A percentile compares a stretch with the other conserved stretches of the same genome.
These are phyloP conservation scores for Agelastica alni DNA, from an alignment of 2,888 invertebrate species.

Conservation along the genomic window DNA sequence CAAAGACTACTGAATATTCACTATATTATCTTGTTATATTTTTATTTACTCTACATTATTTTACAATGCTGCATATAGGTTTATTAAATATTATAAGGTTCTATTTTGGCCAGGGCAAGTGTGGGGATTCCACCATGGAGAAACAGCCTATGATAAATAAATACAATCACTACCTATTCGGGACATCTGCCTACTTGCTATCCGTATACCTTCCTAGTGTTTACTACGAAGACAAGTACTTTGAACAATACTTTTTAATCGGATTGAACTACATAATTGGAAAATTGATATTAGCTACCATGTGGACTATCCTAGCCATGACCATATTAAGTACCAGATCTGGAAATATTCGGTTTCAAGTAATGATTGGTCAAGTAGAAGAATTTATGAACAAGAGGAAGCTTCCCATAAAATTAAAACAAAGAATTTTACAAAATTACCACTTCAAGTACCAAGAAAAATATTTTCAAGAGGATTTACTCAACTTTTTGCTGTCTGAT, in stretches of 20 bases:
- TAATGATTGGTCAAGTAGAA: conserved; percentile 52
- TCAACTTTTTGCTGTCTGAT: conserved; percentile 43
- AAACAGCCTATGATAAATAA: not conserved
- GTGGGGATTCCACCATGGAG: not conserved
- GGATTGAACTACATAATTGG: not conserved
- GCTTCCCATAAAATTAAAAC: conserved; percentile 50
- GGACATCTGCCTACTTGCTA: not conserved
- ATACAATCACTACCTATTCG: not conserved
- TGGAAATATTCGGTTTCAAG: conserved; percentile 52
- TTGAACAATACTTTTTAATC: not conserved
- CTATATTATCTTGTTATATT: not conserved
- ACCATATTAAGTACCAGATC: conserved; percentile 11
- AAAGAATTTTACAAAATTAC: conserved; percentile 52
- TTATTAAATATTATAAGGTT: not conserved
- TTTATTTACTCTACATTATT: not conserved
- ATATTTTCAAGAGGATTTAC: conserved; percentile 54
- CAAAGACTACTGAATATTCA: not conserved
- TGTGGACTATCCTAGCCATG: conserved; percentile 11
- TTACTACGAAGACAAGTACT: not conserved
- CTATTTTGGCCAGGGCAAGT: not conserved
- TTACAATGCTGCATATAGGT: not conserved
- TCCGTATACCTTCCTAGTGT: not conserved
- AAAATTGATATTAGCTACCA: not conserved
- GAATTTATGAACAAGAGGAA: conserved; percentile 54
- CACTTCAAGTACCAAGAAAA: conserved; percentile 52